phyloP scores from a whole-genome alignment of 2,797 vertebrate genomes.

The Allobates femoralis region DNA sequence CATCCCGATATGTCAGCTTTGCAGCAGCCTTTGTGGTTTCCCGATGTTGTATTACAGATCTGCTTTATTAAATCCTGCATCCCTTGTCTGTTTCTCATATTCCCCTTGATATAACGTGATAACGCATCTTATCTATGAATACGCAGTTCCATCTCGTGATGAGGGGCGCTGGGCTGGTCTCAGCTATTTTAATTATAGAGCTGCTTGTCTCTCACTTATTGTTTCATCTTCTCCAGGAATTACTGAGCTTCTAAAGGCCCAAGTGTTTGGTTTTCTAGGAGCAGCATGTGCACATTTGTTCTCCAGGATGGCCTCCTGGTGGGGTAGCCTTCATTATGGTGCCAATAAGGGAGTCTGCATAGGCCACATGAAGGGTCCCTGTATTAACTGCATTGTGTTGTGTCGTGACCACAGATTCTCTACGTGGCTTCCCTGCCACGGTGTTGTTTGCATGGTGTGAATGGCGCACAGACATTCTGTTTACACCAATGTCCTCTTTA shows the following conservation, averaged over 20 bases:
- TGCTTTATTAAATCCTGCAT: background rate
- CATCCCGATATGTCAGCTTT: background rate
- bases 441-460: no score
- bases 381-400: no score
- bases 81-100: background rate
- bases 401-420: no score
- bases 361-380: no score
- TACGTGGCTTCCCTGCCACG: no score
- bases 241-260: background rate
- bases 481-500: no score
- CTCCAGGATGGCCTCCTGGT: background rate
- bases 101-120: background rate
- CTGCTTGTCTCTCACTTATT: background rate
- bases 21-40: background rate
- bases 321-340: no score
- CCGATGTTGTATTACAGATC: background rate
- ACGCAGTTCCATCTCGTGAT: background rate
- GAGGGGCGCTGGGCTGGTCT: background rate
- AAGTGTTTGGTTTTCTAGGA: no score
- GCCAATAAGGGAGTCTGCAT: no score
- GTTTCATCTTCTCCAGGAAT: background rate
- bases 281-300: background rate
- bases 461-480: no score
- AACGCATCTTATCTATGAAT: background rate
- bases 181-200: conserved; percentile 1